Base-by-base conservation (phyloP, 2,797 vertebrate species). In the Glossophaga mutica region DNA sequence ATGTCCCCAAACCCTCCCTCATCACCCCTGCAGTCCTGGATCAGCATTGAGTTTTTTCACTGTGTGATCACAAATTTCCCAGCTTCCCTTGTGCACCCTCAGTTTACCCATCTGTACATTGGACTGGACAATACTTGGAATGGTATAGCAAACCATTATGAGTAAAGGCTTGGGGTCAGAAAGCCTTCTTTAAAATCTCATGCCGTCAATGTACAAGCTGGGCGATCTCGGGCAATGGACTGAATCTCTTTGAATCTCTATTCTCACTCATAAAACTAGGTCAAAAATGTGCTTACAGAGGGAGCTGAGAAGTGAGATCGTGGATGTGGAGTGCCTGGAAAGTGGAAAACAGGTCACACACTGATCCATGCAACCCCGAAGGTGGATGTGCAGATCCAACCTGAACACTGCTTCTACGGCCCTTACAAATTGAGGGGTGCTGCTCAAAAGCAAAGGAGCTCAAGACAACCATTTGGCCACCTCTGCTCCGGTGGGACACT, bases 291-390 rank as follows among this genome's bases (percentile, higher is more conserved):
- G 62, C 79, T 74, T 18, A 24, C 6, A 16, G 15, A 82, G 39
- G 22, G 34, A 74, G 10, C 14, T 42, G 16, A 26, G 55, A 52
- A 39, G 3, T 42, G 44, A 88, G 57, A 5, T 70, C 10, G 5
- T 2, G 15, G 57, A 10, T 1, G 0, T 44, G 12, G 46, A 9
- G 12, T 22, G 37, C 32, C 48, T 11, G 24, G 19, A 19, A 76
- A 29, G 2, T 0, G 12, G 67, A 34, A 96, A 48, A 62, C 22
- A 8, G 5, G 0, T 2, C n/a, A 6, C 6, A 21, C 24, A 37
- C 32, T 19, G 39, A 46, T 18, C 57, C 14, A 14, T 1, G 19
- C 5, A 0, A 10, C 11, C 29, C 21, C 11, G 5, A 5, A 22
- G 12, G 32, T 3, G 32, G 14, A 12, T 2, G 22, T 26, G 22